Conservation (phyloP, 2,888 invertebrate genomes). For the Yponomeuta plumbellus region DNA sequence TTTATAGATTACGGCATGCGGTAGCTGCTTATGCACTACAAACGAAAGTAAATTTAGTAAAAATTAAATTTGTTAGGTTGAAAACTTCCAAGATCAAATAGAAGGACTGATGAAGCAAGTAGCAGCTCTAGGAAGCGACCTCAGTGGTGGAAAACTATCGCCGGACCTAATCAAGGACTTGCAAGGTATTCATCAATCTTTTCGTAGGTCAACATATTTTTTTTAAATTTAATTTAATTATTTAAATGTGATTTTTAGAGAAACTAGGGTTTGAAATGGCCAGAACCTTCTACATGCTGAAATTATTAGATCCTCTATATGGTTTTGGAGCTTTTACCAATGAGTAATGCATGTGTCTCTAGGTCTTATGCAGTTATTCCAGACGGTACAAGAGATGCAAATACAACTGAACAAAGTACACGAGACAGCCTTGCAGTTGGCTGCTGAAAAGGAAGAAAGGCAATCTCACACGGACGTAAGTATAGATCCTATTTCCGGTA, state of each 20-base stretch:
- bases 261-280: no score
- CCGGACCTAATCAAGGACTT: conserved; percentile 56
- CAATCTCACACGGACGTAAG: conserved; percentile 71
- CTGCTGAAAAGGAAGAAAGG: conserved; percentile 74
- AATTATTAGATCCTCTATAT: no score
- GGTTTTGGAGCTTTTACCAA: no score
- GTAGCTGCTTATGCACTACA: no score
- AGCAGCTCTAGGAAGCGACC: conserved; percentile 29
- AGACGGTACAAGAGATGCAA: conserved; percentile 63
- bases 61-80: conserved; percentile 40
- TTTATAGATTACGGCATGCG: no score
- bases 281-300: no score
- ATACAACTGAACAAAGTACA: conserved; percentile 53
- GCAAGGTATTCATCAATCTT: conserved; percentile 40
- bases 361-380: conserved; percentile 59
- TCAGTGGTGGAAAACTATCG: conserved; percentile 37
- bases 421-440: conserved; percentile 60
- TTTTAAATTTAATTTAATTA: no score
- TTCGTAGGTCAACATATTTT: no score
- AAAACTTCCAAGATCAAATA: conserved; percentile 66
- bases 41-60: no score
- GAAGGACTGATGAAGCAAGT: conserved; percentile 58
- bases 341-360: neutral
- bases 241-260: no score
- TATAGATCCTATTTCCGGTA: neutral